A percentile compares a stretch with the other conserved stretches of the same genome.
Conservation (phyloP, 2,797 vertebrate genomes). For the Chrysocyon brachyurus region DNA sequence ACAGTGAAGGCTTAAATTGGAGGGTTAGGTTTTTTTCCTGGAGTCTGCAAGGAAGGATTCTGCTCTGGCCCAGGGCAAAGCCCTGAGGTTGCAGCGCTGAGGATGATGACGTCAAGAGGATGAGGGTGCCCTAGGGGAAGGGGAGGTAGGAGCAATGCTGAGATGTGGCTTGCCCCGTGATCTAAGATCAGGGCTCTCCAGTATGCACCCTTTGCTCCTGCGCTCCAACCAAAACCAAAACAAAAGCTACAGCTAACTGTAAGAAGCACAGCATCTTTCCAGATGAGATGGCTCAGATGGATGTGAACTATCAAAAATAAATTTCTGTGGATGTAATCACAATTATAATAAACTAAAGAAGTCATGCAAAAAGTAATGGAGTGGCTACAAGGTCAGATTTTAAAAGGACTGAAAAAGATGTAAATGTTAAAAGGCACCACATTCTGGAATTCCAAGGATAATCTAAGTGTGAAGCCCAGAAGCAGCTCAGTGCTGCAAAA, state of each 20-base stretch:
- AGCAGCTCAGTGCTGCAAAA: not conserved
- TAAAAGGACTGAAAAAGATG: not conserved
- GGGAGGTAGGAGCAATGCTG: not conserved
- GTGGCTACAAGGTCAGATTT: not conserved
- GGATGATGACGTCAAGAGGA: not conserved
- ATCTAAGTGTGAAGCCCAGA: not conserved
- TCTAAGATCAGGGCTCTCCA: too few relatives aligned
- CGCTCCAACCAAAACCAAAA: not conserved
- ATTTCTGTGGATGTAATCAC: not conserved
- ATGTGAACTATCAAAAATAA: not conserved
- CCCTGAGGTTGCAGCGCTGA: fast-evolving
- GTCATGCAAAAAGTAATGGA: not conserved
- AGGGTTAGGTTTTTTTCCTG: not conserved
- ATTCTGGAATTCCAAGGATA: not conserved
- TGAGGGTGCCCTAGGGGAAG: fast-evolving
- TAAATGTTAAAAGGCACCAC: not conserved
- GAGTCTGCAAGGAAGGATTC: not conserved
- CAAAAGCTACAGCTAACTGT: not conserved
- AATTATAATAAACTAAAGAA: not conserved
- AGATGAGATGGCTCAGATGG: not conserved
- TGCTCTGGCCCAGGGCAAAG: not conserved
- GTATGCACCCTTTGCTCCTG: not conserved
- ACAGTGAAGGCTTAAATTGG: not conserved
- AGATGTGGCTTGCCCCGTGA: not conserved
- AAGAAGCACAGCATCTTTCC: not conserved